phyloP scores from a whole-genome alignment of 2,113 vertebrate genomes.

The Leucosticte australis region DNA sequence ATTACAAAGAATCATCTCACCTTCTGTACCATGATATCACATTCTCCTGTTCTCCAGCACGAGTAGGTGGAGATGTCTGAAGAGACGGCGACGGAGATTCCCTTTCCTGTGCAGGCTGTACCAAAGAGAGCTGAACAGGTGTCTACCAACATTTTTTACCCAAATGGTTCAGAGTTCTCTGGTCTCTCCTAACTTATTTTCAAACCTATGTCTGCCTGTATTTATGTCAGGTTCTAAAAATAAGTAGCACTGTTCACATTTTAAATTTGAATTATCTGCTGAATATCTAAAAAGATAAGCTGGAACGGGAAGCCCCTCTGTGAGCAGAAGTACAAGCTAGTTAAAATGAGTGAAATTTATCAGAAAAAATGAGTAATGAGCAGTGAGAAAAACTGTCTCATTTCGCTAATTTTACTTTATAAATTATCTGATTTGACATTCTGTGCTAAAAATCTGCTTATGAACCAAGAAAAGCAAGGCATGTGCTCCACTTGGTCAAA shows the following conservation, averaged over 20 bases:
- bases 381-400: conserved; percentile 30
- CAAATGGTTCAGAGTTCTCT: not conserved
- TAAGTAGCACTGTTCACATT: not conserved
- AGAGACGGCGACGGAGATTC: not conserved
- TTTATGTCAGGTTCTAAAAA: conserved; percentile 26
- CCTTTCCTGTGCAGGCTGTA: not conserved
- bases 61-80: not conserved
- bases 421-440: conserved; percentile 63
- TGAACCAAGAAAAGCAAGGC: not conserved
- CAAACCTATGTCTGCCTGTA: not conserved
- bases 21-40: not conserved
- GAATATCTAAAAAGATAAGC: conserved; percentile 48
- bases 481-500: not conserved
- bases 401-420: conserved; percentile 47
- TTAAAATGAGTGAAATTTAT: conserved; percentile 54
- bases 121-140: not conserved
- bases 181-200: not conserved
- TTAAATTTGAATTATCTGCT: conserved; percentile 53
- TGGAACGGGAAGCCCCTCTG: conserved; percentile 42
- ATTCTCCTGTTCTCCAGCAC: not conserved
- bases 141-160: not conserved
- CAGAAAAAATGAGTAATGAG: conserved; percentile 67
- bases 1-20: not conserved
- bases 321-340: not conserved
- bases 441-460: conserved; percentile 36